Evolutionary conservation across 1,140 invertebrate species (phyloP).

Genomic region (Mycetomoellerius zeteki): DNA sequence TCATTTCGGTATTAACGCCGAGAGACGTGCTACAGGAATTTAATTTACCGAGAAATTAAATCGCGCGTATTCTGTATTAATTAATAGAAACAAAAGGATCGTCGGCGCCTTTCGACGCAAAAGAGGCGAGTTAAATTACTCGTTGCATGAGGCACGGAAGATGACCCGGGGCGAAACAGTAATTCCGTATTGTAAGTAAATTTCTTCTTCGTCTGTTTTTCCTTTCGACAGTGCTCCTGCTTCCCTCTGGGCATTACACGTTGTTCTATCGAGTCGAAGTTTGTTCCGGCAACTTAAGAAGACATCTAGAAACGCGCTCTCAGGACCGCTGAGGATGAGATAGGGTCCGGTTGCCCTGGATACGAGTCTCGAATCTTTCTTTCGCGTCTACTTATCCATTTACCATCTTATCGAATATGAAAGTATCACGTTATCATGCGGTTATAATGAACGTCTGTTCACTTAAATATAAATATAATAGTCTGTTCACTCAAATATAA

Average conservation of each 20-base stretch:
- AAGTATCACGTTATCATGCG: constrained; percentile 67
- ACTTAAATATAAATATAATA: constrained; percentile 6
- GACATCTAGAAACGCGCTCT: constrained; percentile 80
- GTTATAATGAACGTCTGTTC: constrained; percentile 53
- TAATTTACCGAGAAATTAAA: constrained; percentile 63
- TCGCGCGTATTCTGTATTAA: constrained; percentile 44
- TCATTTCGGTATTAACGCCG: constrained; percentile 33
- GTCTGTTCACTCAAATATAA: not conserved
- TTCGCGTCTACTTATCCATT: constrained; percentile 71
- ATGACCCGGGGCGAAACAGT: constrained; percentile 58
- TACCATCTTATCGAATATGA: constrained; percentile 71
- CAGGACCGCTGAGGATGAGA: constrained; percentile 66
- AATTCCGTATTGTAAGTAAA: constrained; percentile 74
- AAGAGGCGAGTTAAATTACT: constrained; percentile 54
- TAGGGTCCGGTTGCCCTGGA: constrained; percentile 81
- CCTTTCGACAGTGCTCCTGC: constrained; percentile 61
- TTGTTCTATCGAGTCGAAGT: constrained; percentile 78
- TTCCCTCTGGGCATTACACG: constrained; percentile 79
- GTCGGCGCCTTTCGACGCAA: constrained; percentile 34
- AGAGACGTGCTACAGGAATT: constrained; percentile 33
- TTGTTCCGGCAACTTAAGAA: constrained; percentile 81
- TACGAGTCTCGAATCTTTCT: constrained; percentile 75
- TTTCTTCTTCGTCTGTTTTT: constrained; percentile 72
- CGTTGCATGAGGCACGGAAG: constrained; percentile 36
- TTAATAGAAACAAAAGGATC: constrained; percentile 51